Evolutionary conservation across 2,113 vertebrate species (phyloP).

Genomic region (Otocyon megalotis): DNA sequence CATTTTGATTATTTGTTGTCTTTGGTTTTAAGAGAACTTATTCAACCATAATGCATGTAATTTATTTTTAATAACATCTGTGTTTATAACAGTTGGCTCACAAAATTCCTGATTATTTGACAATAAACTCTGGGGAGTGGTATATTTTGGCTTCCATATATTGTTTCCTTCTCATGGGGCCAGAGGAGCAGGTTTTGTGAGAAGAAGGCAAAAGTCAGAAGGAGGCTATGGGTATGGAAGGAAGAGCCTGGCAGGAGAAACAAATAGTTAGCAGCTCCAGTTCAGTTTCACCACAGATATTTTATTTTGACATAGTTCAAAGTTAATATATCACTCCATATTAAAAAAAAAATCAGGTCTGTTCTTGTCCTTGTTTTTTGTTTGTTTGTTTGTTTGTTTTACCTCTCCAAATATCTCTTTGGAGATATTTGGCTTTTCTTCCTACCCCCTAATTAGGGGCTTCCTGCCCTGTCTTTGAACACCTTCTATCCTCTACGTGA

Average conservation of each 20-base stretch:
- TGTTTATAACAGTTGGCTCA: background rate
- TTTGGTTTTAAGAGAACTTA: conserved; percentile 43
- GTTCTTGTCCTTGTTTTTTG: background rate
- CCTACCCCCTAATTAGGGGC: background rate
- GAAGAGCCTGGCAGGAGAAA: background rate
- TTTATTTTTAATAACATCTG: background rate
- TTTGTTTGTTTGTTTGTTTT: no score
- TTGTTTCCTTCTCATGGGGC: no score
- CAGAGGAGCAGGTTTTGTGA: background rate
- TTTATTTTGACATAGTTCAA: background rate
- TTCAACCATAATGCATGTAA: background rate
- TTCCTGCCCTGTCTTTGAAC: background rate
- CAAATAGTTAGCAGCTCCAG: background rate
- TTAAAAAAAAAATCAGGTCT: background rate
- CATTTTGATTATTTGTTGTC: background rate
- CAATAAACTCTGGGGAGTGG: background rate
- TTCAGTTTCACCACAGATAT: background rate
- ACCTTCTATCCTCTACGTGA: background rate
- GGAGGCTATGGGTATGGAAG: background rate
- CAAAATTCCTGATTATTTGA: background rate
- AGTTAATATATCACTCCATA: background rate
- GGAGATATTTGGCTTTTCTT: background rate
- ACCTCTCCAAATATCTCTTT: background rate
- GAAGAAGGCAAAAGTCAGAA: background rate
- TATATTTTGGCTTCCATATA: background rate